These are phyloP conservation scores for Asteroscopus sphinx DNA, from an alignment of 2,888 invertebrate species.

Conservation along the genomic window DNA sequence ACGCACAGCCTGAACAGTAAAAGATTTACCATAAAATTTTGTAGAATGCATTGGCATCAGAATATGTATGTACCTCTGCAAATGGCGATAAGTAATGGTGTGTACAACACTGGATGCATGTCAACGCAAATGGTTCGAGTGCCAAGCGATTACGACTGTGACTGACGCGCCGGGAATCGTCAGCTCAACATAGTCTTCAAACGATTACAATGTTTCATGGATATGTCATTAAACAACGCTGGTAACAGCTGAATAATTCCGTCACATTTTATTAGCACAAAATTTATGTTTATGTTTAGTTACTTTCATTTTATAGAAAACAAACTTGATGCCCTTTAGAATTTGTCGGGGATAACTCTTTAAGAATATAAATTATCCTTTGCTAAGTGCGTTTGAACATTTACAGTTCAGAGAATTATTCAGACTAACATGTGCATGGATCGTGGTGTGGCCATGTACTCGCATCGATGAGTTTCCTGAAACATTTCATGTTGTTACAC, in stretches of 20 bases:
- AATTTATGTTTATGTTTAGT: neutral
- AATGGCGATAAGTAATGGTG: conserved; percentile 16
- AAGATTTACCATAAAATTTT: too few relatives aligned
- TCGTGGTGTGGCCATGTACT: conserved; percentile 21
- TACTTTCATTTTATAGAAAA: too few relatives aligned
- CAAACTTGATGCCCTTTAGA: conserved; percentile 3
- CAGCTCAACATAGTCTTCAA: conserved; percentile 21
- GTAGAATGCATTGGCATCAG: too few relatives aligned
- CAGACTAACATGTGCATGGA: conserved; percentile 9
- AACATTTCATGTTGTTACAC: conserved; percentile 30
- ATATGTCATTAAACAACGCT: neutral
- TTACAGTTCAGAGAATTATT: conserved; percentile 33
- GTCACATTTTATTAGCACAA: conserved; percentile 8
- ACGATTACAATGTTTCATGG: conserved; percentile 9
- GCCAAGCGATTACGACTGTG: conserved; percentile 36
- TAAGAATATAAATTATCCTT: conserved; percentile 26
- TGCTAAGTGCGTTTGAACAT: conserved; percentile 17
- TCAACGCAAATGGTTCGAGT: conserved; percentile 3
- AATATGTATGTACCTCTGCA: neutral
- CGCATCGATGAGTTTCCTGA: conserved; percentile 31
- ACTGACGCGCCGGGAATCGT: conserved; percentile 17
- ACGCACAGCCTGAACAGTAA: too few relatives aligned
- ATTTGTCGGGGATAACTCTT: conserved; percentile 21
- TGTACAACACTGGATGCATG: conserved; percentile 11
- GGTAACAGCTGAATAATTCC: conserved; percentile 11